Evolutionary conservation across 2,797 vertebrate genomes (phyloP), one percentile per base, ranked within the genome.

Genomic region (Pangasius krempfi): DNA sequence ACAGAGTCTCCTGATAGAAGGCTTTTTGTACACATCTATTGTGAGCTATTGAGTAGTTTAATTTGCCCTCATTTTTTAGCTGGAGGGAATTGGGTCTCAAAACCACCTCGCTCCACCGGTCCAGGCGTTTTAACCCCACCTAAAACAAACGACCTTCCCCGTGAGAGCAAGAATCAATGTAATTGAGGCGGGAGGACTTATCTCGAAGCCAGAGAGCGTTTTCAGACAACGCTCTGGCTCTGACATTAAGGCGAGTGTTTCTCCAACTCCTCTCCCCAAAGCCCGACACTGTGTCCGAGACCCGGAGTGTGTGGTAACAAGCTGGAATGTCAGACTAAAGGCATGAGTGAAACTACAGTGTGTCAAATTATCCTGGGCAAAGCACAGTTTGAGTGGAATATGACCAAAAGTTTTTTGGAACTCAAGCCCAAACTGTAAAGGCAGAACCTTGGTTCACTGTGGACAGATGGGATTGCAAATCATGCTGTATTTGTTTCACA

Each of bases 291-390:
- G 88, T 92, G 92, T 89, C 93, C 90, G 94, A 93, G 94, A 93
- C 94, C 93, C 92, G 91, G 91, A 94, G 94, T 94, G 92, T 92
- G 72, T 40, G 94, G 94, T 95, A 95, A 95, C 93, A 91, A 94
- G 90, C 89, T 52, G 50, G 92, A 93, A 93, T 93, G 86, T 93
- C 89, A 85, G 90, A 89, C 90, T 81, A 40, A 22, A 88, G 84
- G 37, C 37, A 84, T 88, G 85, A 91, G 89, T 88, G 87, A 92
- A 90, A 89, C 91, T 92, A 89, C 44, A 91, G 92, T 92, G 92
- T 94, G 93, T 94, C 92, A 93, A 93, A 94, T 94, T 94, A 94
- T 91, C 89, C 92, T 93, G 44, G 84, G 85, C 80, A 84, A 89
- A 93, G 93, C 91, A 90, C 87, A 81, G 62, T 90, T 60, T 4